Base-by-base conservation (phyloP, 2,888 invertebrate species). In the Tuta absoluta region DNA sequence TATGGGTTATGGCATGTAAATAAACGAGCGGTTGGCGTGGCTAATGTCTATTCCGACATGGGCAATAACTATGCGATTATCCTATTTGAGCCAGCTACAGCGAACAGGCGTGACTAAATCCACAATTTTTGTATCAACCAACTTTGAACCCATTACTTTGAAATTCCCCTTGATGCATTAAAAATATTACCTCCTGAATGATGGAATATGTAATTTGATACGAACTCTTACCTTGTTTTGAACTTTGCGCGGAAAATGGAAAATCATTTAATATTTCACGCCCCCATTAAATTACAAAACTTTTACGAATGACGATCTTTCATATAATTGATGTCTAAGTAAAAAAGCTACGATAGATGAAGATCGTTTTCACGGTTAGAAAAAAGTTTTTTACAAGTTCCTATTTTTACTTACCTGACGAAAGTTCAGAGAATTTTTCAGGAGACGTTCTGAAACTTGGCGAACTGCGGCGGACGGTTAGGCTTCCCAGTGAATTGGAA, bases 1-100 rank as follows among this genome's bases (percentile, higher is more conserved):
- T 72, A 74, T 71, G 75, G 77, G 75, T 82, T 82, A 80, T 80
- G 75, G 81, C 81, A 81, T 81, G 82, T 86, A 84, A 85, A 89
- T 85, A 89, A 90, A 91, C 86, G 89, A 90, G 82, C 85, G 76
- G 83, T 85, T 91, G 80, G 90, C 90, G 89, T 91, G 90, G 87
- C 75, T 85, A 77, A 78, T 85, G 85, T 87, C 88, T 88, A 90
- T 90, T 90, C 83, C 81, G 80, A 79, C 84, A 76, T 81, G 75
- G 77, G 84, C 87, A 86, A 86, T 87, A 88, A 89, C 85, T 82
- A 80, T 69, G 78, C 88, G 86, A 88, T 89, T 89, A 88, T 86
- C 86, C 86, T 84, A 87, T 87, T 89, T 84, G 80, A 79, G 81
- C 79, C 75, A 75, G 79, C 79, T 78, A 84, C 85, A 79, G 72